A percentile compares a stretch with the other conserved stretches of the same genome.
Conservation (phyloP, 2,888 invertebrate species). For the Conops quadrifasciatus region DNA sequence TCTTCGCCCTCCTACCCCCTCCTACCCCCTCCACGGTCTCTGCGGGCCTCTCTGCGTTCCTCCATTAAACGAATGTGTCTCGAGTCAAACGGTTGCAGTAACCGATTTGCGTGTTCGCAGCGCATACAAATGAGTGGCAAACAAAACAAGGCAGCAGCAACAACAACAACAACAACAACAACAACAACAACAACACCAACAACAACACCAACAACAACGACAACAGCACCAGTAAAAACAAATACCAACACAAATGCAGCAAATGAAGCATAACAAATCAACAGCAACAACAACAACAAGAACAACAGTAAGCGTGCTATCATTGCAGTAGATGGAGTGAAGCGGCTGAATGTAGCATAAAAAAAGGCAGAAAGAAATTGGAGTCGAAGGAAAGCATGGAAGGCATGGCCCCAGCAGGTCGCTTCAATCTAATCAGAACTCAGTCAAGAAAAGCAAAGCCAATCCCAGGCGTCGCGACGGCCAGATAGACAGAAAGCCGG, state of each 20-base stretch:
- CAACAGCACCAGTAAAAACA: background rate
- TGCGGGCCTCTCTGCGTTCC: background rate
- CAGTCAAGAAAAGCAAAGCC: background rate
- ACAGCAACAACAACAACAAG: slow-evolving; percentile 14
- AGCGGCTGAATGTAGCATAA: background rate
- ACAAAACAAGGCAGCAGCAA: slow-evolving; percentile 15
- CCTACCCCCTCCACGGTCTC: background rate
- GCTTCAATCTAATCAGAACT: background rate
- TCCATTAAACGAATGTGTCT: too few relatives aligned
- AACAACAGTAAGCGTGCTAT: slow-evolving; percentile 12
- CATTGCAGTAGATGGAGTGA: slow-evolving; percentile 16
- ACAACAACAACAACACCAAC: slow-evolving; percentile 12
- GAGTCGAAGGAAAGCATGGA: background rate
- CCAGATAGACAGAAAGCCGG: background rate
- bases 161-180: slow-evolving; percentile 23
- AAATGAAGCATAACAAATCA: slow-evolving; percentile 3
- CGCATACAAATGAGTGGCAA: slow-evolving; percentile 28
- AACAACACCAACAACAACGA: background rate
- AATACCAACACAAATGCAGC: background rate
- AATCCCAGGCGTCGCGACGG: background rate
- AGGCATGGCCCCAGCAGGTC: background rate
- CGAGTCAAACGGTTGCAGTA: slow-evolving; percentile 23
- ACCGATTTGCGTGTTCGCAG: slow-evolving; percentile 24
- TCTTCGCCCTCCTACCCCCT: background rate
- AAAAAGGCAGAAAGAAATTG: background rate